Base-by-base conservation (phyloP, 2,888 invertebrate species). In the Pollenia labialis region DNA sequence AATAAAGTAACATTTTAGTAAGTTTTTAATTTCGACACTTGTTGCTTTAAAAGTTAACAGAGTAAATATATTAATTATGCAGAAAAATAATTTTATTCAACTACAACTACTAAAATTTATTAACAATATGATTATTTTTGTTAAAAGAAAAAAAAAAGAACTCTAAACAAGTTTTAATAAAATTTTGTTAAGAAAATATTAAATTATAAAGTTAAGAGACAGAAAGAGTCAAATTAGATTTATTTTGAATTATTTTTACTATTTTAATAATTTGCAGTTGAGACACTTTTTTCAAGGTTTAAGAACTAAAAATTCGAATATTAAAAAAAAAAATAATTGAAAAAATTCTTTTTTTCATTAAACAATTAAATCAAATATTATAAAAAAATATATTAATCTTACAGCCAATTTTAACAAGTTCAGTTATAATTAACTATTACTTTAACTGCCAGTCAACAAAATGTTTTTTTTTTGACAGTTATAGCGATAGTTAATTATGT, bases 221-320 rank as follows among this genome's bases (percentile, higher is more conserved):
- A 58, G 6, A 69, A 48, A 85, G 44, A 68, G 60, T 77, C 60
- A 64, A 75, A 86, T 84, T 85, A 23, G 42, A 42, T 85, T 64
- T 80, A 85, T 80, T 77, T 84, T 76, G 76, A 87, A 87, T 81
- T 76, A 79, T 68, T 66, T 68, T 50, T 52, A 60, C 56, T 83
- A 56, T 85, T 82, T 85, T 84, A 79, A 77, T 69, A 54, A 56
- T 81, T 86, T 91, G 91, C 91, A 89, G 92, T 92, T 91, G 91
- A 91, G 91, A 91, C 91, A 91, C 91, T 91, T 90, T 84, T 77
- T 77, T 40, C 44, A n/a, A 74, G 42, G 44, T 84, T 40, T 54
- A 84, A 58, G 50, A 83, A 60, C 18, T 58, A 46, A 68, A 8
- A 48, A 40, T 54, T 52, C 56, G 16, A 62, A 23, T 40, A 72